A percentile compares a stretch with the other conserved stretches of the same genome.
Conservation (phyloP, 2,888 invertebrate genomes). For the Ceramica pisi region DNA sequence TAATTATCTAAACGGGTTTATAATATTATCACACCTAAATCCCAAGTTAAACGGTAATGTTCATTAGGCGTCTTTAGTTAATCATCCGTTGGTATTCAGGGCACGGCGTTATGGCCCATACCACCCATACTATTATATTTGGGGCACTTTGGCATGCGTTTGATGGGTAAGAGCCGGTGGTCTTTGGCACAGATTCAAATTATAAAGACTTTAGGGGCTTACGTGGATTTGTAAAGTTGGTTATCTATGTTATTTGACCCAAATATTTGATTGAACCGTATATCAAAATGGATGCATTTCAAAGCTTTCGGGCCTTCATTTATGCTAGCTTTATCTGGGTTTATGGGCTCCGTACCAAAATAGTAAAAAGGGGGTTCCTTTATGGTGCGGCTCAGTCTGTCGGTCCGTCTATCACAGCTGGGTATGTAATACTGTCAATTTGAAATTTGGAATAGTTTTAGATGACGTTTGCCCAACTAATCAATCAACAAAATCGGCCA, state of each 20-base stretch:
- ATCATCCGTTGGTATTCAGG: slow-evolving; percentile 52
- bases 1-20: neutral
- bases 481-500: no score
- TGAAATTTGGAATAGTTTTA: no score
- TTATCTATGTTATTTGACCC: slow-evolving; percentile 6
- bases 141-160: slow-evolving; percentile 57
- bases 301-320: neutral
- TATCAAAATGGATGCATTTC: neutral
- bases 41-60: slow-evolving; percentile 49
- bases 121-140: slow-evolving; percentile 47
- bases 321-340: no score
- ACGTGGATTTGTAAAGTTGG: slow-evolving; percentile 44
- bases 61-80: slow-evolving; percentile 60
- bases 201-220: slow-evolving; percentile 39
- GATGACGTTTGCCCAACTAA: no score
- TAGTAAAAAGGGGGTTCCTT: no score
- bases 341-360: no score
- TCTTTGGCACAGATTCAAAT: slow-evolving; percentile 69
- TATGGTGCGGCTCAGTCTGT: no score
- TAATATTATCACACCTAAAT: slow-evolving; percentile 15
- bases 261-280: slow-evolving; percentile 13
- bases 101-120: slow-evolving; percentile 30
- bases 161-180: slow-evolving; percentile 56
- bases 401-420: no score
- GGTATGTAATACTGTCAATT: no score